Base-by-base conservation (phyloP, 2,113 vertebrate species). In the Phylloscopus whistleri region DNA sequence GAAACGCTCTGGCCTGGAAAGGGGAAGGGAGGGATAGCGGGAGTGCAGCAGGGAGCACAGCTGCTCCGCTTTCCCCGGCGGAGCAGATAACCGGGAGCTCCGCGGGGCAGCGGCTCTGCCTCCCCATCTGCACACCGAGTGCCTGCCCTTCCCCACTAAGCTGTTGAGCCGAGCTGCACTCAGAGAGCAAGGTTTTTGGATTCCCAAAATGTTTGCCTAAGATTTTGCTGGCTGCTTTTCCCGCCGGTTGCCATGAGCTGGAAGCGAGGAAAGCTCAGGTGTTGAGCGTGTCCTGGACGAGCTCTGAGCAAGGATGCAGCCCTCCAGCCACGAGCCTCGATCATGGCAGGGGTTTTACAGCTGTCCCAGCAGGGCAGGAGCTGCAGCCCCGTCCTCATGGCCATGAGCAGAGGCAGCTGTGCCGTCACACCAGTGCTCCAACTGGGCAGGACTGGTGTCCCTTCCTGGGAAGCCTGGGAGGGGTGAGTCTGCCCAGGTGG, bases 61-160 rank as follows among this genome's bases (percentile, higher is more conserved):
- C n/a, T n/a, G n/a, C n/a, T n/a, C n/a, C n/a, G n/a, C 56, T n/a
- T 30, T 55, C 75, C 67, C 58, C 31, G 49, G 3, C 0, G 0
- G 68, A 80, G 88, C 23, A 12, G 56, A 16, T 17, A 27, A 20
- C 30, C 7, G 27, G 63, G 51, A 64, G 82, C 62, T 49, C 56
- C 0, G 0, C 10, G 69, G 53, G 74, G 11, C 88, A 74, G 51
- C 3, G 0, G 13, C 83, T 63, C 84, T n/a, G 53, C 28, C 39
- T 78, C 69, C 20, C 0, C 1, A 1, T 11, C 73, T 17, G 26
- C 2, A 22, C 51, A 13, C 0, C 4, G 19, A 74, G 48, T 1
- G 9, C 6, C 1, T 1, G 5, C 77, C 49, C 1, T 56, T 13
- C 60, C 69, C 80, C 16, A 0, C 31, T 46, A 18, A 49, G 46